Evolutionary conservation across 2,888 invertebrate species (phyloP).

Genomic region (Amphimallon solstitiale): DNA sequence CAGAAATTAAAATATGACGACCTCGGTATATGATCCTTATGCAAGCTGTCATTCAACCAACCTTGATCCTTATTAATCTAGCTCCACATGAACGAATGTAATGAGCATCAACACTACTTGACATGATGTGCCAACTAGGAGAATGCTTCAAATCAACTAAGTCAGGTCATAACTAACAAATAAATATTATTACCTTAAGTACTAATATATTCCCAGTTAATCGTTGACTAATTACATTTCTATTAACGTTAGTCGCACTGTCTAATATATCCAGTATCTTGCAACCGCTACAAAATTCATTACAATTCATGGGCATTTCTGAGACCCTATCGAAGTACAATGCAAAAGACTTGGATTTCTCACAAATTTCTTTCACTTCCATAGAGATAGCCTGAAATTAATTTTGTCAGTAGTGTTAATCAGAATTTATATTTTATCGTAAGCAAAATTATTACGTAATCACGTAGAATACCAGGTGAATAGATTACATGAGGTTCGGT

Average conservation of each 20-base stretch:
- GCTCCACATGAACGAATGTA: too few species aligned
- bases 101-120: too few species aligned
- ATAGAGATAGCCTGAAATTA: constrained; percentile 51
- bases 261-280: constrained; percentile 44
- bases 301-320: constrained; percentile 40
- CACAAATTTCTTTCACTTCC: constrained; percentile 53
- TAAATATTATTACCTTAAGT: constrained; percentile 3
- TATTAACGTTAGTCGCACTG: constrained; percentile 40
- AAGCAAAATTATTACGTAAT: constrained; percentile 51
- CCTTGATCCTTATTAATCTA: too few species aligned
- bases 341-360: constrained; percentile 55
- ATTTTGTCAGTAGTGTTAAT: background rate
- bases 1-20: too few species aligned
- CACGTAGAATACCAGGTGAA: constrained; percentile 50
- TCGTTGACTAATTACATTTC: constrained; percentile 27
- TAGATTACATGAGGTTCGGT: constrained; percentile 53
- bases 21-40: too few species aligned
- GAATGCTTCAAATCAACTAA: background rate
- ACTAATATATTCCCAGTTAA: constrained; percentile 28
- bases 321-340: constrained; percentile 53
- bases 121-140: too few species aligned
- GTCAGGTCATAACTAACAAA: background rate
- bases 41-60: too few species aligned
- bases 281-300: constrained; percentile 36
- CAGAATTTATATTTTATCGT: background rate